Conservation (phyloP, 2,113 vertebrate genomes). For the Podarcis cretensis region DNA sequence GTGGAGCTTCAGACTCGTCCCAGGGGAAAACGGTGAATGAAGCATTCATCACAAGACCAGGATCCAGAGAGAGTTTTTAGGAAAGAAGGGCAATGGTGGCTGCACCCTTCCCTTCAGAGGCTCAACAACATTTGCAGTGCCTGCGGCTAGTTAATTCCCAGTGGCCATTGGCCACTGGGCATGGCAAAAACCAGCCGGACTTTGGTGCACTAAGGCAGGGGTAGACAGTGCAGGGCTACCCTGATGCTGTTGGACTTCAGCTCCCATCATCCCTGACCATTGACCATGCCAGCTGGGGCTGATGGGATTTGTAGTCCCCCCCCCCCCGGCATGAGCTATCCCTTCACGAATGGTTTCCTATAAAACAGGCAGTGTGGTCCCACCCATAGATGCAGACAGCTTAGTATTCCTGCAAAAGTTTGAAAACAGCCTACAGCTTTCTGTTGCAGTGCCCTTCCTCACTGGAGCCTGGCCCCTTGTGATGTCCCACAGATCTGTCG, state of each 20-base stretch:
- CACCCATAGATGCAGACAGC: too few species aligned
- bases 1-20: neutral
- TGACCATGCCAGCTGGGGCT: too few species aligned
- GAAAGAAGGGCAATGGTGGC: neutral
- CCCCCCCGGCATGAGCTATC: too few species aligned
- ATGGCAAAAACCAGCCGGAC: neutral
- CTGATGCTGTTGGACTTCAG: too few species aligned
- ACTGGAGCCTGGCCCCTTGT: neutral
- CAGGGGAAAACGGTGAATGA: neutral
- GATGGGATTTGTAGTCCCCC: too few species aligned
- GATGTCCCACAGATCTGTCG: neutral
- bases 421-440: neutral
- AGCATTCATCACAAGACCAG: neutral
- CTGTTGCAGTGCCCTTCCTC: neutral
- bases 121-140: neutral
- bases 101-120: accelerated
- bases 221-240: too few species aligned
- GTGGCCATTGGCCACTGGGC: neutral
- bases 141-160: neutral
- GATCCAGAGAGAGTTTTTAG: neutral
- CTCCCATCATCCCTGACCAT: too few species aligned
- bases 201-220: neutral
- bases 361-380: neutral
- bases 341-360: neutral
- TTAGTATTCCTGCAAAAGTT: neutral